phyloP scores from a whole-genome alignment of 1,140 invertebrate genomes.

The Mesaphorura yosii region DNA sequence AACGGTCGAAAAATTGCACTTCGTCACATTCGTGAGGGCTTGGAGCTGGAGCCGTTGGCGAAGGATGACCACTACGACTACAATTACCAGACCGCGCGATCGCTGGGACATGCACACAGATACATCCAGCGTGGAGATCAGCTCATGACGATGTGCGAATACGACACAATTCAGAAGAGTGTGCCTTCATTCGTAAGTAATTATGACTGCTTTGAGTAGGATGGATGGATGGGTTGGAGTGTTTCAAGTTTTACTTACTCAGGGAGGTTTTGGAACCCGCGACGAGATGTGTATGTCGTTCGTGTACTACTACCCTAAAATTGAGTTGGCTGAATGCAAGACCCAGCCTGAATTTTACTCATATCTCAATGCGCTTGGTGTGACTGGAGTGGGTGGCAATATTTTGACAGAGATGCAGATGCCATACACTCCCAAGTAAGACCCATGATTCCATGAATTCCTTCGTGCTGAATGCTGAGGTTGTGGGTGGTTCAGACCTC shows the following conservation, averaged over 20 bases:
- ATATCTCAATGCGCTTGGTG: slow-evolving; percentile 63
- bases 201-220: not conserved
- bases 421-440: not conserved
- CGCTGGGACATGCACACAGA: slow-evolving; percentile 36
- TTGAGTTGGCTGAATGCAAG: slow-evolving; percentile 58
- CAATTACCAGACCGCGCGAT: slow-evolving; percentile 66
- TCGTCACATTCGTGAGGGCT: slow-evolving; percentile 59
- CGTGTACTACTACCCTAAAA: slow-evolving; percentile 67
- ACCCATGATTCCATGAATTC: no score
- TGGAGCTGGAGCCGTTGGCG: slow-evolving; percentile 59
- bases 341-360: slow-evolving; percentile 68
- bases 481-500: no score
- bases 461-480: no score
- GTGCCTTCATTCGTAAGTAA: slow-evolving; percentile 35
- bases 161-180: slow-evolving; percentile 41
- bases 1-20: slow-evolving; percentile 63
- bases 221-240: not conserved
- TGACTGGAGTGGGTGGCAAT: slow-evolving; percentile 32
- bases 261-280: slow-evolving; percentile 63
- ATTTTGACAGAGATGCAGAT: not conserved
- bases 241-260: slow-evolving; percentile 11
- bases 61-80: slow-evolving; percentile 69
- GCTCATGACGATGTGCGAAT: slow-evolving; percentile 66
- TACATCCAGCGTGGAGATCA: slow-evolving; percentile 62
- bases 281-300: slow-evolving; percentile 80